Conservation (phyloP, 2,797 vertebrate genomes). For the Poeciliopsis presidionis region DNA sequence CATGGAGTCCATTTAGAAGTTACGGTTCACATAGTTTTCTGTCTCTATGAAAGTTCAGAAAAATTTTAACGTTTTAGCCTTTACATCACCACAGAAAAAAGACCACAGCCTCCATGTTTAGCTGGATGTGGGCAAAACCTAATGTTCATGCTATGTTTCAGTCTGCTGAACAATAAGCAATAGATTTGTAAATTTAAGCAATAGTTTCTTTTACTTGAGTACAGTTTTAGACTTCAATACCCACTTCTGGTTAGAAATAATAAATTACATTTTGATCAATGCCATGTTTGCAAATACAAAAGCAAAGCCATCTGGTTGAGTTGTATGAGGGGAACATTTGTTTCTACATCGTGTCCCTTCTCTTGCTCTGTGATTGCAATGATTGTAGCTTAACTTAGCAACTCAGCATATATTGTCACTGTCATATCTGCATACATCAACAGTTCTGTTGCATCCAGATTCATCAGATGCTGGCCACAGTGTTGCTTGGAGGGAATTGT, state of each 20-base stretch:
- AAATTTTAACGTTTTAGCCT: not conserved
- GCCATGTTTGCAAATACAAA: not conserved
- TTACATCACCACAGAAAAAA: not conserved
- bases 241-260: not conserved
- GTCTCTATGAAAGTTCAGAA: not conserved
- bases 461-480: conserved; percentile 3
- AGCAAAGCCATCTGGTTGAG: not conserved
- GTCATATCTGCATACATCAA: not conserved
- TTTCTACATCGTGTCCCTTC: not conserved
- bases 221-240: not conserved
- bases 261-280: not conserved
- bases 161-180: not conserved
- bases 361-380: not conserved
- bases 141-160: not conserved
- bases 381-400: not conserved
- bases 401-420: conserved; percentile 1
- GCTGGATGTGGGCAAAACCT: not conserved
- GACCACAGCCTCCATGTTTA: not conserved
- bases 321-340: not conserved
- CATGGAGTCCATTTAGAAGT: too few relatives aligned
- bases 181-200: not conserved
- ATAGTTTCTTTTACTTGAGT: not conserved
- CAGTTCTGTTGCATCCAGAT: not conserved
- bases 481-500: not conserved
- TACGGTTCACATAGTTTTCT: not conserved